phyloP scores from a whole-genome alignment of 1,140 invertebrate species.

The Drosophila lowei region DNA sequence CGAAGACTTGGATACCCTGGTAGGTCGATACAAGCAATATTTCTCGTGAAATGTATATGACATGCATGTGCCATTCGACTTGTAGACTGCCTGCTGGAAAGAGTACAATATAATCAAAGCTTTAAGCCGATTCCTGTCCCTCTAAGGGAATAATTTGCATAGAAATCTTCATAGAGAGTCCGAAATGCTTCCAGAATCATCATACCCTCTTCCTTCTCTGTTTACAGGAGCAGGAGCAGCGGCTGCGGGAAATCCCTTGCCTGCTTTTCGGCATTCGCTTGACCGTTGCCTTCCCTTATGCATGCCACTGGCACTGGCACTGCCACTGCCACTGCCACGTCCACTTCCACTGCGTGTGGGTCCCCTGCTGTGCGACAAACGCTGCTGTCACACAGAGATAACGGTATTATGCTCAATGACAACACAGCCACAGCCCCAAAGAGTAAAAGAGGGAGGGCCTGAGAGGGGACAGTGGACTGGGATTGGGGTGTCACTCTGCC shows the following conservation, averaged over 20 bases:
- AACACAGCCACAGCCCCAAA: conserved; percentile 37
- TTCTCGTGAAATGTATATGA: too few species aligned
- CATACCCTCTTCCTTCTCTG: background rate
- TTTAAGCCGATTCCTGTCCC: too few species aligned
- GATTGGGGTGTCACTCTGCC: background rate
- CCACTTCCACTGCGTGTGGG: conserved; percentile 20
- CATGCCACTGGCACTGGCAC: background rate
- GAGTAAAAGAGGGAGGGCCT: background rate
- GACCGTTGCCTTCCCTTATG: conserved; percentile 46
- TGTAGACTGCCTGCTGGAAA: too few species aligned
- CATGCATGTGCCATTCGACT: too few species aligned
- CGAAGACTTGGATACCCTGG: background rate
- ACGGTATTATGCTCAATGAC: conserved; percentile 78
- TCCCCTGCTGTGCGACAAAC: conserved; percentile 15
- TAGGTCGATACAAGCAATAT: too few species aligned
- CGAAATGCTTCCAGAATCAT: too few species aligned
- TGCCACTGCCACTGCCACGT: background rate
- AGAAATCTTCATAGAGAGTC: too few species aligned
- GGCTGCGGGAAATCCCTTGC: conserved; percentile 24
- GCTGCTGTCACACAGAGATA: conserved; percentile 65
- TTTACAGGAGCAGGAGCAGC: background rate
- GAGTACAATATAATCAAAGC: too few species aligned
- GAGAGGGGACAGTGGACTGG: conserved; percentile 3
- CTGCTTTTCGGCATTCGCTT: conserved; percentile 58
- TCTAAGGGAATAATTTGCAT: too few species aligned